phyloP scores from a whole-genome alignment of 2,888 invertebrate genomes.

The Melanophora roralis region DNA sequence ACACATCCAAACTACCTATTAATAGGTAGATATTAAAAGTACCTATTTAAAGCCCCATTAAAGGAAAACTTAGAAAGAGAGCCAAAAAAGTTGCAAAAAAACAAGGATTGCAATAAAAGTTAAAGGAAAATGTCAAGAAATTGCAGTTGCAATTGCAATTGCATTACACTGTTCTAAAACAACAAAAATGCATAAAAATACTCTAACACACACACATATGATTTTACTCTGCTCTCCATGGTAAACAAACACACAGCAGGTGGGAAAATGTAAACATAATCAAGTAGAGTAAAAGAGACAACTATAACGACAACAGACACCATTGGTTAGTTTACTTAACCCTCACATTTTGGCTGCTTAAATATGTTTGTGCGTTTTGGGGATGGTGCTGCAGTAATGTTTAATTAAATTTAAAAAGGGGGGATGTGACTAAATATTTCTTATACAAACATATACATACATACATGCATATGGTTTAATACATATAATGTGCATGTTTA shows the following conservation, averaged over 20 bases:
- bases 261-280: not conserved
- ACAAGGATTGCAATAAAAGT: not conserved
- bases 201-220: not conserved
- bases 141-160: constrained; percentile 34
- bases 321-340: constrained; percentile 3
- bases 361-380: constrained; percentile 9
- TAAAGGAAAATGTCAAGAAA: constrained; percentile 2
- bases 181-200: constrained; percentile 8
- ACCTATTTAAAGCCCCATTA: not conserved
- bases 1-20: not conserved
- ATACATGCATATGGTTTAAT: too few relatives aligned
- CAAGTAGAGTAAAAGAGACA: constrained; percentile 9
- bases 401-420: constrained; percentile 6
- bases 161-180: not conserved
- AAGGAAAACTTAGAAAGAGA: constrained; percentile 15
- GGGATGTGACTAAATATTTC: constrained; percentile 2
- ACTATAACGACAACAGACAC: not conserved
- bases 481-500: constrained; percentile 2
- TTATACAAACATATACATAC: not conserved
- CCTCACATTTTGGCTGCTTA: not conserved
- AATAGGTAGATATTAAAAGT: not conserved
- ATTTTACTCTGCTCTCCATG: not conserved
- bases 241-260: constrained; percentile 7
- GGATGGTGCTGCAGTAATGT: constrained; percentile 15
- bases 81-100: not conserved